Evolutionary conservation across 2,113 vertebrate species (phyloP).

Genomic region (Diphyllodes magnificus): DNA sequence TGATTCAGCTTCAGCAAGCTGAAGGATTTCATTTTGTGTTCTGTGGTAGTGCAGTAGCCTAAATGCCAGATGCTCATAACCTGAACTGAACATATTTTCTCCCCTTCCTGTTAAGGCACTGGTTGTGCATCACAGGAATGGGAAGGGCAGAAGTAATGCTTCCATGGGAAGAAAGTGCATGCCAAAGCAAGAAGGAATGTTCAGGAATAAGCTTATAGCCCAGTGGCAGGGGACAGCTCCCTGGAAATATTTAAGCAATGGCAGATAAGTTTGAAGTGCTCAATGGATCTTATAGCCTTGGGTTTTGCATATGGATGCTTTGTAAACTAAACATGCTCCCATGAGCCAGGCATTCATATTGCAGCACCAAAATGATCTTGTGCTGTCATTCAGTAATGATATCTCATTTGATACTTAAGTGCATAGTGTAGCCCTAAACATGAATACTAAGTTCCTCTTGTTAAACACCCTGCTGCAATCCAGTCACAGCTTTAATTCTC

Average conservation of each 20-base stretch:
- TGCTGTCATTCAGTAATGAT: constrained; percentile 47
- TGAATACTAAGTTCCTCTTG: constrained; percentile 38
- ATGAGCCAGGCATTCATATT: background rate
- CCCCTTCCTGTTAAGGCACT: background rate
- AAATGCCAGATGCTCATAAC: background rate
- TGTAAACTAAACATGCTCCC: background rate
- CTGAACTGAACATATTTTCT: background rate
- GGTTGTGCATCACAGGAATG: background rate
- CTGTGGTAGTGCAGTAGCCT: background rate
- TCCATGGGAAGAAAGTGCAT: background rate
- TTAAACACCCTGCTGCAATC: constrained; percentile 16
- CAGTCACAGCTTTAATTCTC: constrained; percentile 44
- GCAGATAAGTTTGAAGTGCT: background rate
- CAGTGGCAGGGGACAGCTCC: background rate
- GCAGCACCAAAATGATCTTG: background rate
- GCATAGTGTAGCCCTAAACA: constrained; percentile 13
- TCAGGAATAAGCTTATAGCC: constrained; percentile 20
- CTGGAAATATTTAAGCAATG: background rate
- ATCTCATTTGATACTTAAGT: constrained; percentile 48
- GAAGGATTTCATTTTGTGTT: background rate
- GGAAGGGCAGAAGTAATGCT: background rate
- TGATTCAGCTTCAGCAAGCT: background rate
- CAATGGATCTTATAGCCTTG: background rate
- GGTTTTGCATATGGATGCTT: background rate
- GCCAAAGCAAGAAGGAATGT: background rate